Conservation (phyloP, 2,797 vertebrate genomes). For the Tadarida brasiliensis region DNA sequence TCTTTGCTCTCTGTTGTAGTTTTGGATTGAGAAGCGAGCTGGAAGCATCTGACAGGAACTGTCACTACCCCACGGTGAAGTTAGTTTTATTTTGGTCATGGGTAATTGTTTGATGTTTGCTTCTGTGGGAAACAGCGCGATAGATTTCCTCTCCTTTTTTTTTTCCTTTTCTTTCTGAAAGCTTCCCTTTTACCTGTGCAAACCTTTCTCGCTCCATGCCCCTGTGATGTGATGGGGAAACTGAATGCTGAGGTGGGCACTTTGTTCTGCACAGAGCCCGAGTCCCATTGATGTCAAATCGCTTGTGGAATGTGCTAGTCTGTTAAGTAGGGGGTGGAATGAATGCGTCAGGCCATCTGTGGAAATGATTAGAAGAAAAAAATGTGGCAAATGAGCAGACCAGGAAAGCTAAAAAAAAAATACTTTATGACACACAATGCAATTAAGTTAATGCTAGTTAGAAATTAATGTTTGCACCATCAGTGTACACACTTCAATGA, state of each 20-base stretch:
- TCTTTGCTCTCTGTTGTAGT: conserved; percentile 57
- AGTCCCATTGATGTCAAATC: conserved; percentile 1
- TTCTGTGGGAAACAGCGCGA: conserved; percentile 1
- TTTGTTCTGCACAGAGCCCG: neutral
- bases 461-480: neutral
- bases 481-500: neutral
- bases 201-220: neutral
- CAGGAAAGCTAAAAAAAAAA: conserved; percentile 40
- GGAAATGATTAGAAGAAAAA: conserved; percentile 53
- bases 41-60: conserved; percentile 60
- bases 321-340: conserved; percentile 64
- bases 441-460: conserved; percentile 53
- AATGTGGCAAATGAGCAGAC: conserved; percentile 39
- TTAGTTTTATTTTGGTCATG: conserved; percentile 75
- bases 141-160: conserved; percentile 32
- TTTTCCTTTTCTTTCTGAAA: neutral
- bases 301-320: conserved; percentile 58
- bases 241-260: neutral
- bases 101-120: conserved; percentile 57
- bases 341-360: conserved; percentile 57
- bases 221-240: neutral
- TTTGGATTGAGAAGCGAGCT: conserved; percentile 62
- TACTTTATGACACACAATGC: neutral
- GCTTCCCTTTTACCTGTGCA: conserved; percentile 30
- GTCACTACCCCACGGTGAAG: conserved; percentile 50